These are phyloP conservation scores for Burhinus oedicnemus DNA, from an alignment of 2,113 vertebrate species.

Conservation along the genomic window DNA sequence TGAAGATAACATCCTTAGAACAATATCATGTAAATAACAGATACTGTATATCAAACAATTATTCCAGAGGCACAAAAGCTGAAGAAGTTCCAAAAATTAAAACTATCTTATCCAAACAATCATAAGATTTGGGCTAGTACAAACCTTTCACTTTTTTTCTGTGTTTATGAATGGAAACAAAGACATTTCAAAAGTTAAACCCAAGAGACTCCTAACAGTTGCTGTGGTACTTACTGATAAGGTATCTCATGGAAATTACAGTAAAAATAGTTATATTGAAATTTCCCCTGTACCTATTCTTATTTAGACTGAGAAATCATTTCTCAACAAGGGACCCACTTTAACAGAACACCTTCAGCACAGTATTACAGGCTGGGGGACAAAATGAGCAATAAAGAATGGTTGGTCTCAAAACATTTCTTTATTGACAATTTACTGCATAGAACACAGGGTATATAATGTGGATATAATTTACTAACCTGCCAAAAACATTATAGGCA, in stretches of 20 bases:
- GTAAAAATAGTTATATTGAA: neutral
- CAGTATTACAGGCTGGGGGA: neutral
- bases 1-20: neutral
- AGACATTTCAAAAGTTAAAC: conserved; percentile 22
- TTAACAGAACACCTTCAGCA: neutral
- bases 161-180: conserved; percentile 7
- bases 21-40: neutral
- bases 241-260: neutral
- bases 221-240: neutral
- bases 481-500: neutral
- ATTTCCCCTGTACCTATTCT: neutral
- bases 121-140: neutral
- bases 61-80: neutral
- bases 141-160: neutral
- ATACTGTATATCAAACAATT: neutral
- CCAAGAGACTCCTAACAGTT: neutral
- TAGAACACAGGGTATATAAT: neutral
- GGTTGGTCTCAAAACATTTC: neutral
- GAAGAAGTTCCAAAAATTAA: neutral
- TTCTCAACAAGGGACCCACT: neutral
- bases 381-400: neutral
- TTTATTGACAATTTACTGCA: neutral
- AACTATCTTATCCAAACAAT: neutral
- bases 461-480: neutral
- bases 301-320: neutral